These are phyloP conservation scores for Callithrix jacchus DNA, from an alignment of 2,113 vertebrate species.

Conservation along the genomic window DNA sequence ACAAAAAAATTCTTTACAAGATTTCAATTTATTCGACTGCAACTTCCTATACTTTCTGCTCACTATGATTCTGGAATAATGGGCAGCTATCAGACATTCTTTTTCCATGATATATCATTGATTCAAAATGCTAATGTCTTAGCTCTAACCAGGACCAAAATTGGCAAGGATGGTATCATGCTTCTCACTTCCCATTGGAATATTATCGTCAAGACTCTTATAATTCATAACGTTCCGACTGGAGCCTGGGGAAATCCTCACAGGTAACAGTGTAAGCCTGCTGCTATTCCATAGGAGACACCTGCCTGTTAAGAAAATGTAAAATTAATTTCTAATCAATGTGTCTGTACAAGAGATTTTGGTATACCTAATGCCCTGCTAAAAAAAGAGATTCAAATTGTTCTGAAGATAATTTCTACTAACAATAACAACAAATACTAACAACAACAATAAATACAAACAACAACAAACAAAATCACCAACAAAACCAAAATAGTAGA, in stretches of 20 bases:
- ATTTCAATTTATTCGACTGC: not conserved
- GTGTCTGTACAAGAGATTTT: not conserved
- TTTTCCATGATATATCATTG: not conserved
- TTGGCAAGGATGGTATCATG: not conserved
- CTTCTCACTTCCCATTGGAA: not conserved
- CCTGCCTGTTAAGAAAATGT: not conserved
- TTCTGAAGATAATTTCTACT: not conserved
- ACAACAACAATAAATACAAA: not conserved
- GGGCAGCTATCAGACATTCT: not conserved
- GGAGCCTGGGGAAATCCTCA: not conserved
- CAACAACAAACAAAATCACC: not conserved
- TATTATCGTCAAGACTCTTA: not conserved
- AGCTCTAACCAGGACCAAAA: not conserved
- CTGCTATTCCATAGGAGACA: not conserved
- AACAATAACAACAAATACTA: not conserved
- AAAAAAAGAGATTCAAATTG: slow-evolving; percentile 2
- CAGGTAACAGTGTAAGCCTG: not conserved
- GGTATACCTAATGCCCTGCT: not conserved
- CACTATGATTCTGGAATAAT: not conserved
- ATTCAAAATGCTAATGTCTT: slow-evolving; percentile 20
- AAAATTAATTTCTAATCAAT: slow-evolving; percentile 47
- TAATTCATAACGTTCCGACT: not conserved
- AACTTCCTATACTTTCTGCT: not conserved
- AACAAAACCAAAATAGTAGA: not conserved
- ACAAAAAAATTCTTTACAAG: not conserved